These are phyloP conservation scores for Columbina picui DNA, from an alignment of 2,113 vertebrate species.

Conservation along the genomic window DNA sequence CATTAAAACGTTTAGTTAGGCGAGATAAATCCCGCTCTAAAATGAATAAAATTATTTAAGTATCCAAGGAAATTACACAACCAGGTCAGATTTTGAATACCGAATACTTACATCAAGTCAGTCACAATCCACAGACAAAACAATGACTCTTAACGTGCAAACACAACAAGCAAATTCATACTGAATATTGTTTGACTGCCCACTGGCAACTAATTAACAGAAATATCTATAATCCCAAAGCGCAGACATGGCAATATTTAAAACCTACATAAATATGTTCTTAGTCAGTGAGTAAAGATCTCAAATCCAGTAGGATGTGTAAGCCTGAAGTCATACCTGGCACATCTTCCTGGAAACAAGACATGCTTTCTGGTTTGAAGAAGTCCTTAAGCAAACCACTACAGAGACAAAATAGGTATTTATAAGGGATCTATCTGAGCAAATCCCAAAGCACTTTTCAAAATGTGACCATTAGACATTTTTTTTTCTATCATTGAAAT, in stretches of 20 bases:
- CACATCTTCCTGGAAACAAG: not conserved
- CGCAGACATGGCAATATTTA: not conserved
- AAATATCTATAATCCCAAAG: not conserved
- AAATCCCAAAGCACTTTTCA: not conserved
- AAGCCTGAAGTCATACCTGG: constrained; percentile 28
- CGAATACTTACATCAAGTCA: not conserved
- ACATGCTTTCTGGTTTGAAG: not conserved
- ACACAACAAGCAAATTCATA: not conserved
- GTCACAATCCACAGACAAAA: not conserved
- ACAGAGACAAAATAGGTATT: not conserved
- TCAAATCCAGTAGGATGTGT: constrained; percentile 6
- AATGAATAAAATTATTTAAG: not conserved
- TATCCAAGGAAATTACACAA: not conserved
- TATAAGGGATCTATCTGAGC: not conserved
- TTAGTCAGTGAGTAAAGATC: constrained; percentile 11
- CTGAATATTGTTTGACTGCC: not conserved
- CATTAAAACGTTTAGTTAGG: not conserved
- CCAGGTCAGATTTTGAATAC: not conserved
- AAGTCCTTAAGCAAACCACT: not conserved
- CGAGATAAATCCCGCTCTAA: not conserved
- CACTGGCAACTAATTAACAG: not conserved
- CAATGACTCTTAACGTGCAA: not conserved
- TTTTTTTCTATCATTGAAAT: not conserved
- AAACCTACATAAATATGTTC: not conserved
- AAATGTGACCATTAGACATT: not conserved